Conservation (phyloP, 2,113 vertebrate species). For the Protobothrops mucrosquamatus region DNA sequence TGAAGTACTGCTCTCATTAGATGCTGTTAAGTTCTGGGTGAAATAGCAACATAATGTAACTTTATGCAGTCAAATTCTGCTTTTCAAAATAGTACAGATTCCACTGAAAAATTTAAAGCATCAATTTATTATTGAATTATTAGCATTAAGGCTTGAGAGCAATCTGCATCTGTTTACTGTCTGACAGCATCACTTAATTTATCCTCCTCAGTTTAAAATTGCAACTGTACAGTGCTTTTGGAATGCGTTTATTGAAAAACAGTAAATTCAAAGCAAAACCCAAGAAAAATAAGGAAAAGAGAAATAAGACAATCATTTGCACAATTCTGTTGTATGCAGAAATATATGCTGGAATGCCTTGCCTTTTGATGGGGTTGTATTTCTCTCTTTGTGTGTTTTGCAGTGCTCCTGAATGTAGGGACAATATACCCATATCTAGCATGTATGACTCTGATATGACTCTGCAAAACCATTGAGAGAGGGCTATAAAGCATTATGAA, state of each 20-base stretch:
- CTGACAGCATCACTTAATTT: neutral
- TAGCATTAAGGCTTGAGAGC: neutral
- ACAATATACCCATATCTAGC: neutral
- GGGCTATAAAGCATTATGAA: neutral
- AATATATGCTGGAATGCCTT: neutral
- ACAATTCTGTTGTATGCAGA: neutral
- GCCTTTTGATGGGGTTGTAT: neutral
- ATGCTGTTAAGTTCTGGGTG: neutral
- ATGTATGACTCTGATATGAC: neutral
- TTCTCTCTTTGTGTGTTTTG: neutral
- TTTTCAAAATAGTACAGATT: neutral
- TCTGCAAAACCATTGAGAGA: neutral
- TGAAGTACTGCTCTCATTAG: neutral
- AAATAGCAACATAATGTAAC: neutral
- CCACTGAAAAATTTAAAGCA: neutral
- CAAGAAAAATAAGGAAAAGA: neutral
- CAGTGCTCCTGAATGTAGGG: neutral
- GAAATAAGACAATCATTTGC: neutral
- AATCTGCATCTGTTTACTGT: neutral
- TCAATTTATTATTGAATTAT: neutral
- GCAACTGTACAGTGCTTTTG: neutral
- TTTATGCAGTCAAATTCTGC: neutral
- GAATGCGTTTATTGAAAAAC: neutral
- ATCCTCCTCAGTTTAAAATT: neutral
- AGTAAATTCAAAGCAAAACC: neutral